phyloP scores from a whole-genome alignment of 2,888 invertebrate species.

The Orchesellides sinensis region DNA sequence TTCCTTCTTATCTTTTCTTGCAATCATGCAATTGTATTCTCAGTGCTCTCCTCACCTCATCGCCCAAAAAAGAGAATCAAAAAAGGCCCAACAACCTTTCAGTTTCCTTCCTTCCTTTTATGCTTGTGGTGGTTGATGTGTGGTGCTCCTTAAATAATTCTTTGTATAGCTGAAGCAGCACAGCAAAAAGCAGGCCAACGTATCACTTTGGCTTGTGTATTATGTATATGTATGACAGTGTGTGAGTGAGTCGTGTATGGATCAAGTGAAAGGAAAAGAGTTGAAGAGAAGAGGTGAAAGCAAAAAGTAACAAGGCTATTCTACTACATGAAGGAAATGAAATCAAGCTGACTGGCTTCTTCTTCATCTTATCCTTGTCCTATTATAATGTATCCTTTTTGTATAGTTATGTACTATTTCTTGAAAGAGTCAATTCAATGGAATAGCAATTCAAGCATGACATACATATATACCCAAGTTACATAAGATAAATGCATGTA shows the following conservation, averaged over 20 bases:
- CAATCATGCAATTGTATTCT: constrained; percentile 16
- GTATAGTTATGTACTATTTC: no score
- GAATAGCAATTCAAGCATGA: constrained; percentile 14
- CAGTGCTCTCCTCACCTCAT: neutral
- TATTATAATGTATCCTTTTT: no score
- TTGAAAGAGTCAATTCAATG: constrained; percentile 37
- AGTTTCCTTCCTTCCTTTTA: neutral
- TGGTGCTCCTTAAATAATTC: no score
- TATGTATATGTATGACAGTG: neutral
- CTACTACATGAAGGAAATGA: constrained; percentile 32
- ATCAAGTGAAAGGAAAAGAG: neutral
- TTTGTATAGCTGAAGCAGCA: neutral
- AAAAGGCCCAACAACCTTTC: no score
- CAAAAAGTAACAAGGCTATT: neutral
- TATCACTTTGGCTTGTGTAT: neutral
- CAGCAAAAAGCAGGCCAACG: neutral
- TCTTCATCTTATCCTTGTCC: no score
- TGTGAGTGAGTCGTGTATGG: neutral
- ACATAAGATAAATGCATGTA: neutral
- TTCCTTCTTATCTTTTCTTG: neutral
- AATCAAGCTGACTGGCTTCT: constrained; percentile 29
- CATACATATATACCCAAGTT: neutral
- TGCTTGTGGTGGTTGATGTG: no score
- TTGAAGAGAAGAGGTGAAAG: no score
- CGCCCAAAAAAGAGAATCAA: no score